Base-by-base conservation (phyloP, 2,888 invertebrate genomes). In the Sminthurides aquaticus region DNA sequence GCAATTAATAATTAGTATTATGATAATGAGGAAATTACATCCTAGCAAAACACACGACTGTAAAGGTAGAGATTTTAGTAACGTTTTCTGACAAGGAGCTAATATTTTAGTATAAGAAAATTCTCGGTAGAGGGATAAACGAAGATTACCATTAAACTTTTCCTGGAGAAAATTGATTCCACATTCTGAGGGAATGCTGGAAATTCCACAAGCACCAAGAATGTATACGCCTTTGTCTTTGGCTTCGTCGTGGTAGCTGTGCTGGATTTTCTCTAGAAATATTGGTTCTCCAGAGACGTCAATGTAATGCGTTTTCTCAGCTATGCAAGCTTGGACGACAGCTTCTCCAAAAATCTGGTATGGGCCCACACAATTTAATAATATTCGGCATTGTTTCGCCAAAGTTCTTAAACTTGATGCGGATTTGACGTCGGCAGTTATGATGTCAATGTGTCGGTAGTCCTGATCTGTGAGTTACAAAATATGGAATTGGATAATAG, bases 321-420 rank as follows among this genome's bases (percentile, higher is more conserved):
- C 87, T 26, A 94, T 83, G 71, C 93, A 96, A 0, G 96, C 94
- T 75, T 86, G 86, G 0, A 98, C 0, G 96, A 97, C 91, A 1
- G 87, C 84, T 78, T 95, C 94, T 0, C 97, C 98, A 79, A 85
- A 90, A 76, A 91, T 86, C n/a, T 86, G 81, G 78, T 87, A 91
- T 0, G 97, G 98, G 0, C 98, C 98, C 73, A 92, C 91, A 79
- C 92, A 91, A 79, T 96, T 98, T 1, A 95, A 84, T 26, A 99
- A 76, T 1, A 97, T 84, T 75, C 84, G 86, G 5, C 91, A 84
- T 72, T 85, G 84, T 57, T 82, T 80, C 54, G 92, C 88, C 96
- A 98, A 96, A 62, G 83, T 82, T 49, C 81, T 78, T 22, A 98
- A 78, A 0, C 91, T 89, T 29, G 84, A 81, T 66, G 86, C 84